A percentile compares a stretch with the other conserved stretches of the same genome.
phyloP scores from a whole-genome alignment of 2,888 invertebrate genomes.

The Pimpla rufipes region DNA sequence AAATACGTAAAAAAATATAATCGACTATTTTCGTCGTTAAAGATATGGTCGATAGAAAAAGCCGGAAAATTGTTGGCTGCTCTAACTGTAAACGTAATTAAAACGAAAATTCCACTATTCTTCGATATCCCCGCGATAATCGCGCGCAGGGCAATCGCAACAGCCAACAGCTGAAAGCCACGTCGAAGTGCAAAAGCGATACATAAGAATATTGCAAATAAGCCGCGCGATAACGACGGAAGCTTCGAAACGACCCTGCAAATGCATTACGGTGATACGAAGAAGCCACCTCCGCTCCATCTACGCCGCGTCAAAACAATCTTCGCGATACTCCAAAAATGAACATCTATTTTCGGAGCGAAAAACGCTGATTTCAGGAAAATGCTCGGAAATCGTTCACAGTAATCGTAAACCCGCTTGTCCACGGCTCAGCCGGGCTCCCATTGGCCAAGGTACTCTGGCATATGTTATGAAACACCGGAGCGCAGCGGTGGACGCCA shows the following conservation, averaged over 20 bases:
- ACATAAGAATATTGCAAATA: background rate
- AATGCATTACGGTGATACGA: background rate
- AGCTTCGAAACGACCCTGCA: background rate
- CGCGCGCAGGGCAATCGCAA: background rate
- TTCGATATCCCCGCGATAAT: background rate
- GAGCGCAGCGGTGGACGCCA: background rate
- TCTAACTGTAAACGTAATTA: background rate
- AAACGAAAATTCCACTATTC: background rate
- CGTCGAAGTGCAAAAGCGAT: background rate
- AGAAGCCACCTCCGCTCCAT: background rate
- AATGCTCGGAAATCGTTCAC: background rate
- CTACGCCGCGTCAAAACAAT: background rate
- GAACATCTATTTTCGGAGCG: background rate
- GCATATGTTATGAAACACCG: conserved; percentile 48
- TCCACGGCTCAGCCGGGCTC: background rate
- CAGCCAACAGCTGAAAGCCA: background rate
- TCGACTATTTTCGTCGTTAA: background rate
- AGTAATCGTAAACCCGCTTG: background rate
- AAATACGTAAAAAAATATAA: background rate
- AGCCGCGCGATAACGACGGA: background rate
- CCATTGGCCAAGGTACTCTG: background rate
- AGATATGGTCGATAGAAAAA: background rate
- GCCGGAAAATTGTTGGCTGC: background rate
- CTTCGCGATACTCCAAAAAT: background rate
- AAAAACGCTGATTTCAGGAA: background rate